Evolutionary conservation across 2,113 vertebrate genomes (phyloP), one percentile per base, ranked within the genome.

Genomic region (Hippocampus zosterae): DNA sequence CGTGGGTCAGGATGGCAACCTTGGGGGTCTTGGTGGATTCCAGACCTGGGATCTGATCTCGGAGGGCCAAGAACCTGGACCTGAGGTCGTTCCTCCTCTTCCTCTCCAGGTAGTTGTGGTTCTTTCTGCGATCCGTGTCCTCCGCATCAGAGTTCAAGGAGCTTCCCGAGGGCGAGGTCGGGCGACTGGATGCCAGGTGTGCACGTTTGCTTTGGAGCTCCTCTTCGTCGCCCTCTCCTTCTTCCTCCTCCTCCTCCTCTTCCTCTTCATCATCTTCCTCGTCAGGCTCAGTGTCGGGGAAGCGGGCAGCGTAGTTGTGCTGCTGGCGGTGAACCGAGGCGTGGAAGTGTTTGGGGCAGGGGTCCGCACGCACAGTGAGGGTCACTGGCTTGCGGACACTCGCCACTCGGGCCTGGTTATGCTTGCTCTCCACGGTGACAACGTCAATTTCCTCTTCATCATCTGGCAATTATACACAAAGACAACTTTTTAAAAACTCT

Each of bases 221-320:
- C 40, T 89, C 84, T 0, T 82, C 83, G 0, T 85, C 84, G 0
- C 81, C 80, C 0, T 85, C 77, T 0, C 80, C 75, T 0, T 74
- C 75, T 0, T 81, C 79, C 0, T 85, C 70, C 0, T 81, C 74
- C 0, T 84, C 82, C 0, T 85, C 83, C 0, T 85, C 80, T 0
- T 85, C 83, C 0, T 85, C 80, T 0, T 83, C 81, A 0, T 79
- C 77, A 0, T 82, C 81, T 0, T 82, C 81, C 0, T 81, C 80
- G 0, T 77, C 88, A 0, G 89, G 75, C 10, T 90, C 90, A 18
- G 89, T 82, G 4, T 96, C 96, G 0, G 96, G 95, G 0, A 95
- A 96, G 9, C 94, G 94, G 12, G 97, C 97, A 0, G 96, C 97
- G 0, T 98, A 98, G 92, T 98, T 97, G 91, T 98, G 97, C 77